phyloP scores from a whole-genome alignment of 1,140 invertebrate genomes.

The Hermetia illucens region DNA sequence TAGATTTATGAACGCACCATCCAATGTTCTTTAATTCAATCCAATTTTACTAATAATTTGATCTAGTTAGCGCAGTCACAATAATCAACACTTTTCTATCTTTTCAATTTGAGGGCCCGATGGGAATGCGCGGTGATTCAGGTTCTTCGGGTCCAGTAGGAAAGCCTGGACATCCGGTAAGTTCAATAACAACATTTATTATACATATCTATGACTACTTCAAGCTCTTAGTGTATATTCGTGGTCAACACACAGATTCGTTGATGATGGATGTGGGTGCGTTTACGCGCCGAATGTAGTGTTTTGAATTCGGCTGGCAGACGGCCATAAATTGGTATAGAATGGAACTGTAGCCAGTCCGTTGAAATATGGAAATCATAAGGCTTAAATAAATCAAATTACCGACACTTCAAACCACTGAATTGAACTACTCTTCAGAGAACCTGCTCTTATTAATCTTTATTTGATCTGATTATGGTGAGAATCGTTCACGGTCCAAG shows the following conservation, averaged over 20 bases:
- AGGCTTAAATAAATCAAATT: conserved; percentile 1
- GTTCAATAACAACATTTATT: conserved; percentile 32
- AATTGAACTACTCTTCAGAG: no score
- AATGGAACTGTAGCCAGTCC: no score
- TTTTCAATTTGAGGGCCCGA: conserved; percentile 52
- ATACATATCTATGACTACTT: no score
- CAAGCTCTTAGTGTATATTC: no score
- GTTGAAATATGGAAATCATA: no score
- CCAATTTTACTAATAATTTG: background rate
- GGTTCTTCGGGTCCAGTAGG: conserved; percentile 58
- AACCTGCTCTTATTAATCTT: conserved; percentile 1
- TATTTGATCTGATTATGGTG: conserved; percentile 1
- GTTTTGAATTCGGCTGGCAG: no score
- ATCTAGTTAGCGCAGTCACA: background rate
- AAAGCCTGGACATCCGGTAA: conserved; percentile 65
- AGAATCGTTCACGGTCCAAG: background rate
- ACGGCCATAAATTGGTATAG: no score
- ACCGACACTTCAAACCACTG: background rate
- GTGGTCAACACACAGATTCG: no score
- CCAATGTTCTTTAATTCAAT: conserved; percentile 1
- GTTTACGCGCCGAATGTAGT: no score
- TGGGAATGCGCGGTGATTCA: conserved; percentile 71
- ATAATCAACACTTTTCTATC: background rate
- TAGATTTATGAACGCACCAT: background rate
- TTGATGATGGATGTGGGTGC: no score